Evolutionary conservation across 2,113 vertebrate species (phyloP).

Genomic region (Microcebus griseorufus): DNA sequence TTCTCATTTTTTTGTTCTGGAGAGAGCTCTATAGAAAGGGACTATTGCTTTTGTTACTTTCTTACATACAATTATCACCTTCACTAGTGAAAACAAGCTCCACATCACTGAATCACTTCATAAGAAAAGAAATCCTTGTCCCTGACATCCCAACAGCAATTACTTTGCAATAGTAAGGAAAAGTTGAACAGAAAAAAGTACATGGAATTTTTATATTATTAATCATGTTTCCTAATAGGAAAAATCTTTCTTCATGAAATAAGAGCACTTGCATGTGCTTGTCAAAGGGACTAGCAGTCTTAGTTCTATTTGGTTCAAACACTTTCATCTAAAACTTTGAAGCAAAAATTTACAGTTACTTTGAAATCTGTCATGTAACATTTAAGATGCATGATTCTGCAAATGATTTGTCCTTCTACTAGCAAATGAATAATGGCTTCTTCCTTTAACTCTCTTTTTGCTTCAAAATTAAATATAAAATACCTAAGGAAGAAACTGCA

Average conservation of each 20-base stretch:
- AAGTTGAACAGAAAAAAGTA: conserved; percentile 39
- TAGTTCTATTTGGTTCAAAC: neutral
- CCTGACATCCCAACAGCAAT: conserved; percentile 59
- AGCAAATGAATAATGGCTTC: conserved; percentile 40
- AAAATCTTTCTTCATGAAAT: neutral
- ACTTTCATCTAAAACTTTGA: neutral
- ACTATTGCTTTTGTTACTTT: conserved; percentile 51
- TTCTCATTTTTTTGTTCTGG: conserved; percentile 69
- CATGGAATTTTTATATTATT: neutral
- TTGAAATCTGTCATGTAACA: neutral
- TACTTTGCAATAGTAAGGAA: neutral
- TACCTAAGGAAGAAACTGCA: neutral
- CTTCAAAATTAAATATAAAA: conserved; percentile 33
- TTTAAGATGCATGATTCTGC: conserved; percentile 44
- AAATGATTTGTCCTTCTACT: conserved; percentile 31
- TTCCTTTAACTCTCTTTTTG: neutral
- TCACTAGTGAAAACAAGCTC: conserved; percentile 65
- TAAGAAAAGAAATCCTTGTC: conserved; percentile 67
- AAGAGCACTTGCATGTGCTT: neutral
- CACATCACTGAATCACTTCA: conserved; percentile 77
- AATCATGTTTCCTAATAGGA: neutral
- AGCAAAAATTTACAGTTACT: conserved; percentile 25
- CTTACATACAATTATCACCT: conserved; percentile 75
- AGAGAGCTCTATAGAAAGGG: conserved; percentile 46
- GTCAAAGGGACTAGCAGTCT: neutral